Conservation (phyloP, 2,113 vertebrate genomes). For the Peucedramus taeniatus region DNA sequence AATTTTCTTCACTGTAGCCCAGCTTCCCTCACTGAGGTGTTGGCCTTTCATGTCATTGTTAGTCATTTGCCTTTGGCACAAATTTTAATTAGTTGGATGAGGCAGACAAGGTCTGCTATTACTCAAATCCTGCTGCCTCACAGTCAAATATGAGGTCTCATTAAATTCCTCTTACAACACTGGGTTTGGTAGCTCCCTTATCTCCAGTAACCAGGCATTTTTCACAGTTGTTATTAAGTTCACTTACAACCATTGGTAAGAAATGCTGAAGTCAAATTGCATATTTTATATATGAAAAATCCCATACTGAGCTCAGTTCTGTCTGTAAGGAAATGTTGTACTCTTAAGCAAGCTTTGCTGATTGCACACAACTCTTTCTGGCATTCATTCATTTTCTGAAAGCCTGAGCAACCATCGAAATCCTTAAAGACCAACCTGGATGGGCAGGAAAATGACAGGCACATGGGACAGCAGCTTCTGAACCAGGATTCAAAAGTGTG, state of each 20-base stretch:
- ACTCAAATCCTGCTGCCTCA: not conserved
- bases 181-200: not conserved
- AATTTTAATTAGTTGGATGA: not conserved
- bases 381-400: not conserved
- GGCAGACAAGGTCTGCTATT: not conserved
- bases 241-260: not conserved
- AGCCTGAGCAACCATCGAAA: not conserved
- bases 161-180: not conserved
- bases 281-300: not conserved
- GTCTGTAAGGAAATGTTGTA: not conserved
- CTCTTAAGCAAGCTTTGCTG: not conserved
- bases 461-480: not conserved
- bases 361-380: not conserved
- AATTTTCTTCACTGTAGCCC: not conserved
- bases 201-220: constrained; percentile 11
- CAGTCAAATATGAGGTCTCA: not conserved
- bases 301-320: not conserved
- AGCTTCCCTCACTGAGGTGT: not conserved
- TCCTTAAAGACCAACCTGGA: not conserved
- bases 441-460: not conserved
- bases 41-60: not conserved
- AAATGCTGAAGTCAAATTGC: not conserved
- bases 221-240: not conserved
- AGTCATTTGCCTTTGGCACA: not conserved
- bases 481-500: not conserved